Conservation (phyloP, 1,140 invertebrate genomes). For the Babylonia areolata region DNA sequence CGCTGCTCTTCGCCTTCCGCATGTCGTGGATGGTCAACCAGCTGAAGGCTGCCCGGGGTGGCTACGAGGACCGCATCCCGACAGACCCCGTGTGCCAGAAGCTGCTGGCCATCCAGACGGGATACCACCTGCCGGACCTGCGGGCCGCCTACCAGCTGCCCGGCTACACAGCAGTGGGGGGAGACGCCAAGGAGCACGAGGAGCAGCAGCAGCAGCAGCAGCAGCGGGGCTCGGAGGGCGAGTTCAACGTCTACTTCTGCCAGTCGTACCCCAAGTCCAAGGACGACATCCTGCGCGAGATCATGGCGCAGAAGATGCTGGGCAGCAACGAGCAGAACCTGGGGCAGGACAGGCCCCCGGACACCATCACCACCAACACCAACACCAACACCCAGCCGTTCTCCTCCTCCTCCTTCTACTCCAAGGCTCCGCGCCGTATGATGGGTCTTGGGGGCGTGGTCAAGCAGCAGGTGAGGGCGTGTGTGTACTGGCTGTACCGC, state of each 20-base stretch:
- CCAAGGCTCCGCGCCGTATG: no score
- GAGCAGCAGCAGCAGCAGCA: no score
- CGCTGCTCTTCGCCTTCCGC: conserved; percentile 59
- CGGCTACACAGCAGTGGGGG: conserved; percentile 53
- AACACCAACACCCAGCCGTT: no score
- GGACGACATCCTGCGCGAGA: conserved; percentile 68
- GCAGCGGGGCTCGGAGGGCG: conserved; percentile 51
- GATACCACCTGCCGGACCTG: conserved; percentile 48
- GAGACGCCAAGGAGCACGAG: conserved; percentile 51
- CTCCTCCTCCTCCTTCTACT: no score
- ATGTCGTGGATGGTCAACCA: conserved; percentile 60
- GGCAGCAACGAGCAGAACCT: conserved; percentile 41
- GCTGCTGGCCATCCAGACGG: conserved; percentile 66
- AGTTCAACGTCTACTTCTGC: conserved; percentile 59
- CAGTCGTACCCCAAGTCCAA: conserved; percentile 58
- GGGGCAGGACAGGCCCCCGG: conserved; percentile 7
- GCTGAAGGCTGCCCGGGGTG: conserved; percentile 51
- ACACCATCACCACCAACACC: no score
- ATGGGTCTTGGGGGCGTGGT: no score
- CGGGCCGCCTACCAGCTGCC: conserved; percentile 56
- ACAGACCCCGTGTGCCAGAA: conserved; percentile 64
- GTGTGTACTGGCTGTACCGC: conserved; percentile 46
- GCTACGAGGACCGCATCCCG: conserved; percentile 63
- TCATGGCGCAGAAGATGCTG: conserved; percentile 65
- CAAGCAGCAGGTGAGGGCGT: no score